Conservation (phyloP, 2,113 vertebrate species). For the Parus major region DNA sequence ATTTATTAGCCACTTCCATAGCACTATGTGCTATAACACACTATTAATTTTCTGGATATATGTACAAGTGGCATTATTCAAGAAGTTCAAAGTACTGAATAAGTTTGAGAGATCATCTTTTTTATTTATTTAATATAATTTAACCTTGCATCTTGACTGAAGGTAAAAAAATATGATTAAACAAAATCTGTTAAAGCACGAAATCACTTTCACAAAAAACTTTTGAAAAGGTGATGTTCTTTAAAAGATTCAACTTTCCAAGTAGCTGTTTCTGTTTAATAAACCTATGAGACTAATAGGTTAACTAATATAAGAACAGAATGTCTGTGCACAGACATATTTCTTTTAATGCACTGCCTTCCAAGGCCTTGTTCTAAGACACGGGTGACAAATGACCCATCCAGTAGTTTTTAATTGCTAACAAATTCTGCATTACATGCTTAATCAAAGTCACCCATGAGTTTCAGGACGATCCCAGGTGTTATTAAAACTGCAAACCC, state of each 20-base stretch:
- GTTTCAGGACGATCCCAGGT: background rate
- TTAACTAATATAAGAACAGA: background rate
- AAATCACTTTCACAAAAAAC: background rate
- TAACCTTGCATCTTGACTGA: background rate
- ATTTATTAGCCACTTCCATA: background rate
- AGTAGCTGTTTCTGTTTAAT: background rate
- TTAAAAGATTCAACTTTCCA: background rate
- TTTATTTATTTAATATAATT: constrained; percentile 7
- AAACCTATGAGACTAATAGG: background rate
- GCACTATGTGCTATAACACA: background rate
- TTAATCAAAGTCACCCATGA: background rate
- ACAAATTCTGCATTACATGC: background rate
- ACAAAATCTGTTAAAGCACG: background rate
- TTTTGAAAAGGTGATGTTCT: background rate
- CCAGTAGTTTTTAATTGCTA: background rate
- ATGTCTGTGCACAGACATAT: background rate
- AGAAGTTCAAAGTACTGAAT: background rate
- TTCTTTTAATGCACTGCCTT: background rate
- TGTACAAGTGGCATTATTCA: background rate
- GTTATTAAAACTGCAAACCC: background rate
- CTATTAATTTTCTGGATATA: background rate
- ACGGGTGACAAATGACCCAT: background rate
- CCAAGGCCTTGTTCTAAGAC: background rate
- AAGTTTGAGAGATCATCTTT: background rate
- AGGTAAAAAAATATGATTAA: background rate